Conservation (phyloP, 2,113 vertebrate species). For the Otocyon megalotis region DNA sequence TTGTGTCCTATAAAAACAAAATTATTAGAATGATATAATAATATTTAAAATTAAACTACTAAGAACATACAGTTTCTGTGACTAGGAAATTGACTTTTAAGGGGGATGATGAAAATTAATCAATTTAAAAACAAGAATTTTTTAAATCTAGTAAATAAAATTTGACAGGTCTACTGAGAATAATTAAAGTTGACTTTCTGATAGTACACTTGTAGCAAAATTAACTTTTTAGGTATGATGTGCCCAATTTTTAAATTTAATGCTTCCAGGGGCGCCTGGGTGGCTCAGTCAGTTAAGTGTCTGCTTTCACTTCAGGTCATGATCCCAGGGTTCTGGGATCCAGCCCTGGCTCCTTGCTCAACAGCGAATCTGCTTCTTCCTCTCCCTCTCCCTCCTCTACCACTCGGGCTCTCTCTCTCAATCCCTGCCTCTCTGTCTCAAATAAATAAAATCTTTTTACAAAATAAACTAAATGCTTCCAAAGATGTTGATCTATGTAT, state of each 20-base stretch:
- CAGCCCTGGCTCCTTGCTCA: too few species aligned
- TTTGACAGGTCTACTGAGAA: constrained; percentile 17
- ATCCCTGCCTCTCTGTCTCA: too few species aligned
- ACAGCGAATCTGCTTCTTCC: too few species aligned
- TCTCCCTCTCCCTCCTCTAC: too few species aligned
- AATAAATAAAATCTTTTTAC: too few species aligned
- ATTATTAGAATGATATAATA: constrained; percentile 14
- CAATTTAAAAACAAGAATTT: constrained; percentile 33
- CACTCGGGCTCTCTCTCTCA: too few species aligned
- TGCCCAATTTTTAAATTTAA: constrained; percentile 20
- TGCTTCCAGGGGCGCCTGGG: background rate
- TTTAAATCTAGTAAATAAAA: constrained; percentile 32
- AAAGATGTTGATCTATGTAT: background rate
- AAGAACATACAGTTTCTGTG: background rate
- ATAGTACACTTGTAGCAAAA: background rate
- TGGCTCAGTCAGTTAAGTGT: too few species aligned
- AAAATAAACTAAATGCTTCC: background rate
- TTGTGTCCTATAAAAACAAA: constrained; percentile 27
- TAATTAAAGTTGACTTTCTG: constrained; percentile 37
- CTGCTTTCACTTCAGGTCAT: too few species aligned
- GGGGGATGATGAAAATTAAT: background rate
- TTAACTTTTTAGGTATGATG: background rate
- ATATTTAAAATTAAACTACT: constrained; percentile 50
- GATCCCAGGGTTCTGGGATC: too few species aligned
- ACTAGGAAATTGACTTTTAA: background rate